Conservation (phyloP, 2,888 invertebrate species). For the Incurvaria masculella region DNA sequence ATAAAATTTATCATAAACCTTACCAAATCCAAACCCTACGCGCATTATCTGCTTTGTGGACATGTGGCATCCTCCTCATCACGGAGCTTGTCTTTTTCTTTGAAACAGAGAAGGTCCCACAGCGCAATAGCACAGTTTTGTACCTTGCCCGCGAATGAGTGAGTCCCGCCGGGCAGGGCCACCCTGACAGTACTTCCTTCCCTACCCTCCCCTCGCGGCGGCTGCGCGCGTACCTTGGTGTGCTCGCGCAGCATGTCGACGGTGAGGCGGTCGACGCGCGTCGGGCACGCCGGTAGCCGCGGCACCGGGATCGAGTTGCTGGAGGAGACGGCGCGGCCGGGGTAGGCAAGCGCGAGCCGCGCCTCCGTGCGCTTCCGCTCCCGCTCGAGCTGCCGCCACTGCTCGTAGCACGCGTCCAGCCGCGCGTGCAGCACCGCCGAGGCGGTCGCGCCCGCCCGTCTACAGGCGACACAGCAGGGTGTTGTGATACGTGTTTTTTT, state of each 20-base stretch:
- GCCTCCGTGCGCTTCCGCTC: constrained; percentile 80
- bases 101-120: no score
- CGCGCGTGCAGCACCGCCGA: constrained; percentile 65
- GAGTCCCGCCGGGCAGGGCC: no score
- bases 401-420: constrained; percentile 75
- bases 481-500: no score
- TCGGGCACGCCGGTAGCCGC: constrained; percentile 72
- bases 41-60: no score
- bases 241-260: constrained; percentile 79
- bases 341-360: constrained; percentile 71
- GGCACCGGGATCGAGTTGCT: constrained; percentile 72
- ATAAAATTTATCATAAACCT: no score
- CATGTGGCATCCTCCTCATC: no score
- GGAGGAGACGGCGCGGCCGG: constrained; percentile 74
- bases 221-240: constrained; percentile 63
- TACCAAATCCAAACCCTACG: no score
- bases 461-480: constrained; percentile 35
- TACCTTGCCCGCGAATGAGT: no score
- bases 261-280: constrained; percentile 72
- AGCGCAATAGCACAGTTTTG: no score
- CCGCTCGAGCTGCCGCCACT: constrained; percentile 74
- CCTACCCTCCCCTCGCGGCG: no score
- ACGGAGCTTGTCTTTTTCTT: no score
- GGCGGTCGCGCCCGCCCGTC: constrained; percentile 41
- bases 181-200: no score